A percentile compares a stretch with the other conserved stretches of the same genome.
Conservation (phyloP, 2,113 vertebrate genomes). For the Mixornis gularis region DNA sequence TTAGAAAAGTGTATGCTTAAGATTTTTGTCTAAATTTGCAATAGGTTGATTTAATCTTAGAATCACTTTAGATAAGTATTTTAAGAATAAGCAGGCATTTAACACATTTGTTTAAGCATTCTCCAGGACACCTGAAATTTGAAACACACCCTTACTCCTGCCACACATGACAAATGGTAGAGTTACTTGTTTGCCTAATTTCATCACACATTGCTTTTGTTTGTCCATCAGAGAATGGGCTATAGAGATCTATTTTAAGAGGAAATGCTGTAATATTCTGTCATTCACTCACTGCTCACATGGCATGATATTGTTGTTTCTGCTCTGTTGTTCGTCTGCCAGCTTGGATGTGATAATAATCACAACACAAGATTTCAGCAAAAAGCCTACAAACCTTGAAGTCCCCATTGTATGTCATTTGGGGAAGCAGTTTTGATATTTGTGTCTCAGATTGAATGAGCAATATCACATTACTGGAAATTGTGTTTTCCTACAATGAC, state of each 20-base stretch:
- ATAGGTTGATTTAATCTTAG: background rate
- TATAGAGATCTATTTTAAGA: background rate
- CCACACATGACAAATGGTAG: background rate
- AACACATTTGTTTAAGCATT: background rate
- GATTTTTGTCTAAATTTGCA: background rate
- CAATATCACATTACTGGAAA: background rate
- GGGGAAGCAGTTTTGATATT: conserved; percentile 3
- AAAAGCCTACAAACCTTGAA: background rate
- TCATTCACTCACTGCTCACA: background rate
- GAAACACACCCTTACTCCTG: background rate
- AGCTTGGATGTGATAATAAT: background rate
- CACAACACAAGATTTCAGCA: background rate
- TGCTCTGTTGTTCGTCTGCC: background rate
- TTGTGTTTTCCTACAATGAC: background rate
- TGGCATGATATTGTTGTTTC: background rate
- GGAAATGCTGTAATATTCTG: background rate
- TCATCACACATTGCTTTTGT: background rate
- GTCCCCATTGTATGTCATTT: background rate
- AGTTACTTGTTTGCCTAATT: background rate
- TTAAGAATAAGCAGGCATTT: background rate
- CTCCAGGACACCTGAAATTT: background rate
- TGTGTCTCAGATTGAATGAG: background rate
- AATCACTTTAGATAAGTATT: background rate
- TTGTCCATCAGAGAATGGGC: background rate
- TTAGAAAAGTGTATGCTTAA: background rate